Percentiles rank a stretch among this genome's conserved stretches.
These are phyloP conservation scores for Samia ricini DNA, from an alignment of 1,140 invertebrate genomes.

Conservation along the genomic window DNA sequence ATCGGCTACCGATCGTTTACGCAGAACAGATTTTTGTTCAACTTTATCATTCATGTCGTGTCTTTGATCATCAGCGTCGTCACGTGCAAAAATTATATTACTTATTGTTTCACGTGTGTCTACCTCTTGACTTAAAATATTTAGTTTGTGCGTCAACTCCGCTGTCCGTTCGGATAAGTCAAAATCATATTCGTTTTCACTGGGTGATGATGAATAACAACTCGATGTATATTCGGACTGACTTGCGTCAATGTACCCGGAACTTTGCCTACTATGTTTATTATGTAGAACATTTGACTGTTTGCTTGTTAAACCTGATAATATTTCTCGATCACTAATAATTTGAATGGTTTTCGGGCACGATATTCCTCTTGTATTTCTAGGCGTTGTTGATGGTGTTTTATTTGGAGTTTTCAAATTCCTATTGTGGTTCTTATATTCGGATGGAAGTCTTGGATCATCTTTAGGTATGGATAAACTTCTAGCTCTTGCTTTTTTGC, in stretches of 20 bases:
- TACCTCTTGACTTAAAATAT: conserved; percentile 56
- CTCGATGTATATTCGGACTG: conserved; percentile 74
- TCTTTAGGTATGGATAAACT: conserved; percentile 74
- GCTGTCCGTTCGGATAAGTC: conserved; percentile 69
- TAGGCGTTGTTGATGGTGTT: conserved; percentile 54
- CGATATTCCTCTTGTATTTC: conserved; percentile 64
- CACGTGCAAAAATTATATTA: conserved; percentile 36
- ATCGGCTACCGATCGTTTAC: conserved; percentile 48
- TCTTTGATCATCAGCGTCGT: conserved; percentile 15
- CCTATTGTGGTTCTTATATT: conserved; percentile 51
- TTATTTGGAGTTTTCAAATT: conserved; percentile 71
- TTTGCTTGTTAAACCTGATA: conserved; percentile 70
- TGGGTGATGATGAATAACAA: conserved; percentile 73
- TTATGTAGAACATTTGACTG: conserved; percentile 38
- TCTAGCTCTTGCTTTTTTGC: conserved; percentile 73
- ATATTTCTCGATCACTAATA: conserved; percentile 75
- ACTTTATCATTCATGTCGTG: conserved; percentile 7
- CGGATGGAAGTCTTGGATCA: conserved; percentile 57
- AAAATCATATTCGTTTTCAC: conserved; percentile 75
- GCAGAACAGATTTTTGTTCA: conserved; percentile 44
- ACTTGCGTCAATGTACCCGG: conserved; percentile 73
- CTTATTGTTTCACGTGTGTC: conserved; percentile 44
- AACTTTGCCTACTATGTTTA: conserved; percentile 59
- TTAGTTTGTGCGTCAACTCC: conserved; percentile 67
- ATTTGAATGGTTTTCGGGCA: conserved; percentile 77